These are phyloP conservation scores for Chrysogorgia sp. DNA, from an alignment of 92 coral and sea anemone genomes.

Conservation along the genomic window DNA sequence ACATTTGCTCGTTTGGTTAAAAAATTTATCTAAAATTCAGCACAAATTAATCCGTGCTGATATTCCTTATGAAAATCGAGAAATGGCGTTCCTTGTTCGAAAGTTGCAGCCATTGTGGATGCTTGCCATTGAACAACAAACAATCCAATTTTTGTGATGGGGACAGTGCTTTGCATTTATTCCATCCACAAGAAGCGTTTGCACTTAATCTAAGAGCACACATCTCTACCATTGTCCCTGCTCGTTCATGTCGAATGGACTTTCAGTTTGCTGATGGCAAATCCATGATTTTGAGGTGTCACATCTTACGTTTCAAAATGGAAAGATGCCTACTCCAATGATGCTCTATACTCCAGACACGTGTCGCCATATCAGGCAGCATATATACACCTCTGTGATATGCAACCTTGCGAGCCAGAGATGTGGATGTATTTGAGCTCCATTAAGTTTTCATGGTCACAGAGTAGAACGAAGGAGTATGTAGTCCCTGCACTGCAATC, in stretches of 20 bases:
- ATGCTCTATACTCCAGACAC: neutral
- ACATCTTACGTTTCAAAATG: slow-evolving; percentile 11
- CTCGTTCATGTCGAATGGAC: slow-evolving; percentile 13
- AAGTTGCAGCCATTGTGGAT: neutral
- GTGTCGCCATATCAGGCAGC: slow-evolving; percentile 25
- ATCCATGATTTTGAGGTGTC: slow-evolving; percentile 19
- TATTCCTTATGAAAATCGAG: neutral
- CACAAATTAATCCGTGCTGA: neutral
- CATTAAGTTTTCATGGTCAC: slow-evolving; percentile 13
- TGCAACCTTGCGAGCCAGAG: slow-evolving; percentile 22
- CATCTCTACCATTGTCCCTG: neutral
- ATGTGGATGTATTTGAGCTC: slow-evolving; percentile 10
- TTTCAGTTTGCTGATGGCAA: slow-evolving; percentile 5
- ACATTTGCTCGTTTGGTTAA: slow-evolving; percentile 45
- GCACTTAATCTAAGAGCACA: neutral
- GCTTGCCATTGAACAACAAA: neutral
- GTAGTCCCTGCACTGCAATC: neutral
- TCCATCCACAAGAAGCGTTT: slow-evolving; percentile 5
- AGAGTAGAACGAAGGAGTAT: slow-evolving; percentile 7
- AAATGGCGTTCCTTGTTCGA: neutral
- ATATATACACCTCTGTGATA: neutral
- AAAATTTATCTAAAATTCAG: neutral
- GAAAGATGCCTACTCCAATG: neutral
- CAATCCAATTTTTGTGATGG: neutral
- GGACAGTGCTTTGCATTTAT: neutral